Conservation (phyloP, 2,797 vertebrate species). For the Lindbergichthys nudifrons region DNA sequence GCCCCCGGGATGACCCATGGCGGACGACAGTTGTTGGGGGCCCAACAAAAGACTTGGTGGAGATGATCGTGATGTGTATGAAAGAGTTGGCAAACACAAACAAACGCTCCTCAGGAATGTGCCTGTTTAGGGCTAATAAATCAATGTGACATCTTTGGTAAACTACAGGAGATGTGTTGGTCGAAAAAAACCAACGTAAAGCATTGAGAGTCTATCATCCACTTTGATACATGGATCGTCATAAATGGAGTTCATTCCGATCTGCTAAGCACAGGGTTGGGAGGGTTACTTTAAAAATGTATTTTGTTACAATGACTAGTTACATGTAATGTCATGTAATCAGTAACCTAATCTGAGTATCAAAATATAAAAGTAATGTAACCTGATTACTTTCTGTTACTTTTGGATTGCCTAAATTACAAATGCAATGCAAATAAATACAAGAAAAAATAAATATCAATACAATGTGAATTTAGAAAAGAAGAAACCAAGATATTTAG, state of each 20-base stretch:
- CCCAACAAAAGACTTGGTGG: slow-evolving; percentile 8
- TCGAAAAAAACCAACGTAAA: not conserved
- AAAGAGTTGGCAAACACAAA: slow-evolving; percentile 75
- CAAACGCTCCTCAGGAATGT: slow-evolving; percentile 63
- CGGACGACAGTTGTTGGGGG: slow-evolving; percentile 44
- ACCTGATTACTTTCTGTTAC: too few relatives aligned
- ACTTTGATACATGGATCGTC: not conserved
- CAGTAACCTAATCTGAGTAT: too few relatives aligned
- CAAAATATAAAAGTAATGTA: too few relatives aligned
- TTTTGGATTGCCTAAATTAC: too few relatives aligned
- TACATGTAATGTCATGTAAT: too few relatives aligned
- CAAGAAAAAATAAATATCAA: too few relatives aligned
- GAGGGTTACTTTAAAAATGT: too few relatives aligned
- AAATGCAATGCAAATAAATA: too few relatives aligned
- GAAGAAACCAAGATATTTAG: too few relatives aligned
- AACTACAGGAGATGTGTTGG: slow-evolving; percentile 2
- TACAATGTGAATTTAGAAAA: too few relatives aligned
- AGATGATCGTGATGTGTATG: slow-evolving; percentile 57
- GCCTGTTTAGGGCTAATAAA: slow-evolving; percentile 58
- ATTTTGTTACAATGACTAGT: too few relatives aligned
- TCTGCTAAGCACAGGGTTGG: not conserved
- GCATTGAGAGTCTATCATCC: not conserved
- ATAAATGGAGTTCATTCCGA: slow-evolving; percentile 20
- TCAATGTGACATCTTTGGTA: slow-evolving; percentile 61
- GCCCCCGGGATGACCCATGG: slow-evolving; percentile 54